Percentiles rank a stretch among this genome's conserved stretches.
Evolutionary conservation across 2,797 vertebrate species (phyloP).

Genomic region (Hypotaenidia okinawae): DNA sequence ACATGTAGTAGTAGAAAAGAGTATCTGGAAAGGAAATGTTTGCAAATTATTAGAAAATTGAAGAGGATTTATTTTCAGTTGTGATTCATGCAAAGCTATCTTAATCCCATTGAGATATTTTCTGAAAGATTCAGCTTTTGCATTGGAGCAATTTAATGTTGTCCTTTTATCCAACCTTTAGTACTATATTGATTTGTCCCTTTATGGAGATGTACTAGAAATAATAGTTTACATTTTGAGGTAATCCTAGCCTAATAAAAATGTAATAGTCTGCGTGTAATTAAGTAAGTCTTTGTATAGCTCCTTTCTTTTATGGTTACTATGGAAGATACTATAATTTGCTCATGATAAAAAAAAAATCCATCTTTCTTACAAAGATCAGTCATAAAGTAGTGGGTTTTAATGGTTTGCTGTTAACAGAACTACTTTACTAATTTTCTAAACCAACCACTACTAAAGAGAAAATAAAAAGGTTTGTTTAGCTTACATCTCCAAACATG

Average conservation of each 20-base stretch:
- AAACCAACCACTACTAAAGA: background rate
- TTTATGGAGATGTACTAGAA: background rate
- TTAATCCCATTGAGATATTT: background rate
- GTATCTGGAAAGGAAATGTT: background rate
- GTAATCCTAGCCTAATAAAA: background rate
- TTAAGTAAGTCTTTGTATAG: conserved; percentile 5
- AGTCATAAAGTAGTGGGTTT: background rate
- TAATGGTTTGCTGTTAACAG: background rate
- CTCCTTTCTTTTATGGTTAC: background rate
- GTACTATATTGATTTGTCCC: background rate
- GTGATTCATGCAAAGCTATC: background rate
- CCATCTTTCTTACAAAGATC: background rate
- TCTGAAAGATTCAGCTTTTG: background rate
- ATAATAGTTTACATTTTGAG: background rate
- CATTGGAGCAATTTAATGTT: background rate
- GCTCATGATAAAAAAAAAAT: background rate
- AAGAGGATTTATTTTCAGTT: background rate
- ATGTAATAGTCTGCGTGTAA: background rate
- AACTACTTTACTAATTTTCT: background rate
- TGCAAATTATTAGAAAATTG: background rate
- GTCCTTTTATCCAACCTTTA: background rate
- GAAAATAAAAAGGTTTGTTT: background rate
- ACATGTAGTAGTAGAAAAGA: background rate
- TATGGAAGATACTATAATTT: conserved; percentile 1
- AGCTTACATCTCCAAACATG: background rate